Base-by-base conservation (phyloP, 2,113 vertebrate species). In the Aspiorhynchus laticeps region DNA sequence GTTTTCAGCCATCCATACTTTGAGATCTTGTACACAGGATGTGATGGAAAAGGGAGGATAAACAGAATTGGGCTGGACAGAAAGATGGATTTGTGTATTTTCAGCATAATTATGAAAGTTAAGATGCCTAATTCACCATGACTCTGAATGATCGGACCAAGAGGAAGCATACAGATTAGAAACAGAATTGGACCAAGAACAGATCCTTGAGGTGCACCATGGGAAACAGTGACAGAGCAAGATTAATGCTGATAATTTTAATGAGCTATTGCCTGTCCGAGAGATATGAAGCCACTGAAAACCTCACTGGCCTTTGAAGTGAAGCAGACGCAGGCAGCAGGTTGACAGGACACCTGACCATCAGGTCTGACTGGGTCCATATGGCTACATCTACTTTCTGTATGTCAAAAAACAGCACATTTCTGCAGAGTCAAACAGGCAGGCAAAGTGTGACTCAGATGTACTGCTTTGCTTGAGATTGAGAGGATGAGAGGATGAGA, bases 401-500 rank as follows among this genome's bases (percentile, higher is more conserved):
- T 24, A n/a, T 43, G 41, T 71, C 46, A 78, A 86, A n/a, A 69
- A 79, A 26, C 24, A 12, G 53, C 74, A 69, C 63, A 81, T 85
- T 84, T 79, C 51, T 63, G 21, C 38, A 21, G 56, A 51, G 48
- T 61, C 78, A 86, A 59, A 74, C 76, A 31, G 76, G 78, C 65
- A 87, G 71, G 59, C 80, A 63, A 79, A 90, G 43, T 43, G 74
- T 61, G 79, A 69, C 80, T 84, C 80, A 74, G 83, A 88, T 77
- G 86, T 67, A 43, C 84, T 75, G 78, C 69, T 79, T 83, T 86
- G 86, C 86, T 88, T 88, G 80, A 85, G 46, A 76, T 71, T 59
- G 82, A 85, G 65, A 74, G 43, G 85, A 86, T 59, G 82, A 85
- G 65, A 74, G 33, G 85, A 83, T 73, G 73, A 71, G 81, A 84